Conservation (phyloP, 2,113 vertebrate genomes). For the Plectropomus leopardus region DNA sequence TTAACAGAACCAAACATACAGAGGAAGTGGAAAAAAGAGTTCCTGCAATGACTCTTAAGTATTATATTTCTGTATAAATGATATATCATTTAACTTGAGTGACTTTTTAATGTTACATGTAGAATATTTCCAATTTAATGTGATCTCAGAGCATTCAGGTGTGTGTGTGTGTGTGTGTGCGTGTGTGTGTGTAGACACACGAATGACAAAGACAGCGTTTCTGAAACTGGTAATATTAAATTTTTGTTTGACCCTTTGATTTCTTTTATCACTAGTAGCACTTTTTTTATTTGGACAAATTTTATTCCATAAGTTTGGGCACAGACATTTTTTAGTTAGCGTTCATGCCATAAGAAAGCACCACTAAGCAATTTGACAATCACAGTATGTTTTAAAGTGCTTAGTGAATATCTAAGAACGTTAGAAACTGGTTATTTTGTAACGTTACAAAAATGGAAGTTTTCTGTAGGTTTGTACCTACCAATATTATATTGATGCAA, state of each 20-base stretch:
- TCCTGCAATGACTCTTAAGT: background rate
- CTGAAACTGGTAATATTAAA: background rate
- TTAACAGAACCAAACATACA: background rate
- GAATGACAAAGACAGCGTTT: background rate
- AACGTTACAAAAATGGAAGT: background rate
- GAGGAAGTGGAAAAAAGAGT: background rate
- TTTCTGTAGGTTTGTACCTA: background rate
- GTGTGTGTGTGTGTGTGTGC: background rate
- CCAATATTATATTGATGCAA: background rate
- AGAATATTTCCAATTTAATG: background rate
- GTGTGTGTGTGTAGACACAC: background rate
- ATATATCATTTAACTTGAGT: background rate
- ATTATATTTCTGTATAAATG: background rate
- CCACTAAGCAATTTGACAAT: constrained; percentile 27
- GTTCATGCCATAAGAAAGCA: background rate
- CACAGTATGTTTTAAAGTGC: background rate
- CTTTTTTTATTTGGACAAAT: background rate
- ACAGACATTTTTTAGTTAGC: background rate
- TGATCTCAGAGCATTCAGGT: background rate
- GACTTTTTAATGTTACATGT: background rate
- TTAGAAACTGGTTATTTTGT: background rate
- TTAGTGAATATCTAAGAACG: background rate
- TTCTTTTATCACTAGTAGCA: background rate
- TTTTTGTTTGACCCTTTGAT: background rate
- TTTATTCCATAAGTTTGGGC: background rate